Percentiles rank a stretch among this genome's conserved stretches.
Evolutionary conservation across 2,113 vertebrate species (phyloP).

Genomic region (Microcebus ravelobensis): DNA sequence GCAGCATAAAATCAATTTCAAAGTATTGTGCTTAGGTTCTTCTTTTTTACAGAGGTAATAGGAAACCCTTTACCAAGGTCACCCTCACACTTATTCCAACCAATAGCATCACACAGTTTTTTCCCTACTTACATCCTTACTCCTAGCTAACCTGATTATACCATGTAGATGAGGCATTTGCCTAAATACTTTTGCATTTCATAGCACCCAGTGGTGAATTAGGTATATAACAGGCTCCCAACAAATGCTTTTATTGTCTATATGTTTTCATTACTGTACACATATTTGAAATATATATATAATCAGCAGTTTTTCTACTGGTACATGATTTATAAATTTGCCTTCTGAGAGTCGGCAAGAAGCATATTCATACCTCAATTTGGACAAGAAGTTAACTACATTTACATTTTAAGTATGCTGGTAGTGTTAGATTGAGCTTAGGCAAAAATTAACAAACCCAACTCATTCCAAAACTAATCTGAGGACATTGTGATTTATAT

Average conservation of each 20-base stretch:
- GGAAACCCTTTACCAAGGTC: not conserved
- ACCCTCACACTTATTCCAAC: not conserved
- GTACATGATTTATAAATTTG: not conserved
- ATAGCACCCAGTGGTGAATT: not conserved
- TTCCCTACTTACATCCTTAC: not conserved
- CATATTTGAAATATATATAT: not conserved
- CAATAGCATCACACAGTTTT: not conserved
- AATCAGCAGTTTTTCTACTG: conserved; percentile 7
- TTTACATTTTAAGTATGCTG: not conserved
- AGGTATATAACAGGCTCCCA: not conserved
- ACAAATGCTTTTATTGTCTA: not conserved
- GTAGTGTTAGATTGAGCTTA: not conserved
- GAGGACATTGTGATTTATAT: not conserved
- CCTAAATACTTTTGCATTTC: conserved; percentile 2
- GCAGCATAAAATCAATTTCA: conserved; percentile 31
- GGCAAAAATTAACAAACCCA: conserved; percentile 7
- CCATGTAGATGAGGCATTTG: not conserved
- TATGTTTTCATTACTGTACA: not conserved
- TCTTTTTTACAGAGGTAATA: not conserved
- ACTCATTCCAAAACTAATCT: not conserved
- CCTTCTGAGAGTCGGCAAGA: conserved; percentile 17
- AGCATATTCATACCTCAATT: not conserved
- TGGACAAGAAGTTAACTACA: conserved; percentile 1
- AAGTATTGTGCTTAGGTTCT: conserved; percentile 11
- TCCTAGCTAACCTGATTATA: not conserved